Evolutionary conservation across 2,888 invertebrate species (phyloP).

Genomic region (Scelioninae gen. 1): DNA sequence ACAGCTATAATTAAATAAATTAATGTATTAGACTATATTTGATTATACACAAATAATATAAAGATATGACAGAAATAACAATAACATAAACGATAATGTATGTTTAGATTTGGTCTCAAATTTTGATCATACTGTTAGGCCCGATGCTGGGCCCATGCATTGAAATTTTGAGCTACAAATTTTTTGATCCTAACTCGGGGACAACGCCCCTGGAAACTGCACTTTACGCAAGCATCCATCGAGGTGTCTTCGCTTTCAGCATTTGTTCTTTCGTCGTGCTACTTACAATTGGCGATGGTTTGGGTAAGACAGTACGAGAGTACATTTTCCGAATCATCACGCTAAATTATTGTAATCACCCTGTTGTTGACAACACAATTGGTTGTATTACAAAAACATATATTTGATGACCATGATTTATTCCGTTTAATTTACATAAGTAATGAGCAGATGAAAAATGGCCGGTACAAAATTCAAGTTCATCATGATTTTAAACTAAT

Average conservation of each 20-base stretch:
- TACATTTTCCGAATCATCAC: background rate
- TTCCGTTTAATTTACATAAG: background rate
- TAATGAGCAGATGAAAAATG: background rate
- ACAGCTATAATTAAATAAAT: conserved; percentile 43
- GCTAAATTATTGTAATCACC: conserved; percentile 13
- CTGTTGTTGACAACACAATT: too few species aligned
- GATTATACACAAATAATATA: conserved; percentile 39
- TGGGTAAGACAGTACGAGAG: conserved; percentile 72
- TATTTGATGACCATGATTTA: background rate
- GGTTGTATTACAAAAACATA: background rate
- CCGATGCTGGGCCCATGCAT: conserved; percentile 69
- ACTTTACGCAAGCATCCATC: conserved; percentile 76
- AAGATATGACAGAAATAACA: conserved; percentile 7
- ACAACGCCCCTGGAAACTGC: conserved; percentile 72
- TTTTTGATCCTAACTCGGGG: conserved; percentile 74
- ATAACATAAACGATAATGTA: conserved; percentile 13
- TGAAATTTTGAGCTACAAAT: conserved; percentile 71
- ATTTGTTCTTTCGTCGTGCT: conserved; percentile 72
- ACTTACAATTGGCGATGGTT: conserved; percentile 76
- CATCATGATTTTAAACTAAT: background rate
- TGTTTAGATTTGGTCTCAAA: conserved; percentile 72
- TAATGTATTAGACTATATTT: conserved; percentile 19
- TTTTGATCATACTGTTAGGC: conserved; percentile 72
- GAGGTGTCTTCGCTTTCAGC: conserved; percentile 74
- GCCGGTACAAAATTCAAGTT: background rate